phyloP scores from a whole-genome alignment of 2,888 invertebrate genomes.

The Leptopilina drosophilae region DNA sequence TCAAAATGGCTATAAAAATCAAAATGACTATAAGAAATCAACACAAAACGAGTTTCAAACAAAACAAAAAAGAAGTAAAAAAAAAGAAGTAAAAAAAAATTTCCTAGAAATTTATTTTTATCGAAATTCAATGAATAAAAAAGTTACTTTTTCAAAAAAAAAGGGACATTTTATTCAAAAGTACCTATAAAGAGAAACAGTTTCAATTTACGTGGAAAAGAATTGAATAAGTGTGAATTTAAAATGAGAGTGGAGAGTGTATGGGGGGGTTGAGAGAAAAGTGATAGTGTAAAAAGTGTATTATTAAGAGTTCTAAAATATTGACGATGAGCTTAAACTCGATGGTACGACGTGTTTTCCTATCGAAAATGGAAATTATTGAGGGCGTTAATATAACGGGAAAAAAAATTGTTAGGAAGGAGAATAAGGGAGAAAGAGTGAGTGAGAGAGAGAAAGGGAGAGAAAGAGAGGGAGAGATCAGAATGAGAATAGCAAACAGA shows the following conservation, averaged over 20 bases:
- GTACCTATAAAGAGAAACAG: not conserved
- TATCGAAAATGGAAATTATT: conserved; percentile 40
- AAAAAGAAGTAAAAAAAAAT: no score
- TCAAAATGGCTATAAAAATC: no score
- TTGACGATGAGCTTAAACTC: conserved; percentile 37
- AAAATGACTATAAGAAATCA: no score
- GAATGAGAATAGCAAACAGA: conserved; percentile 37
- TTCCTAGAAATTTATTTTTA: not conserved
- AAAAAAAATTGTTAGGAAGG: conserved; percentile 14
- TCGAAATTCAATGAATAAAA: not conserved
- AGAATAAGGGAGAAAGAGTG: no score
- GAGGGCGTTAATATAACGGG: conserved; percentile 31
- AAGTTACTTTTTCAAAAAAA: not conserved
- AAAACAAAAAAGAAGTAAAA: no score
- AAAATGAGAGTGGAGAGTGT: not conserved
- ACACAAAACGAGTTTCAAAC: no score
- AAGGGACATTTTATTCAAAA: not conserved
- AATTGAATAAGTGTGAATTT: not conserved
- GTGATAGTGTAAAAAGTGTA: conserved; percentile 22
- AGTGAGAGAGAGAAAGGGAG: no score
- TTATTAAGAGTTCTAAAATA: conserved; percentile 22
- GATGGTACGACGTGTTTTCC: conserved; percentile 20
- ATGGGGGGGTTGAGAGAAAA: not conserved
- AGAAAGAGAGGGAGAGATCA: conserved; percentile 10
- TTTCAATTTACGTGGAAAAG: not conserved